phyloP scores from a whole-genome alignment of 2,797 vertebrate genomes.

The Toxotes lorentzi region DNA sequence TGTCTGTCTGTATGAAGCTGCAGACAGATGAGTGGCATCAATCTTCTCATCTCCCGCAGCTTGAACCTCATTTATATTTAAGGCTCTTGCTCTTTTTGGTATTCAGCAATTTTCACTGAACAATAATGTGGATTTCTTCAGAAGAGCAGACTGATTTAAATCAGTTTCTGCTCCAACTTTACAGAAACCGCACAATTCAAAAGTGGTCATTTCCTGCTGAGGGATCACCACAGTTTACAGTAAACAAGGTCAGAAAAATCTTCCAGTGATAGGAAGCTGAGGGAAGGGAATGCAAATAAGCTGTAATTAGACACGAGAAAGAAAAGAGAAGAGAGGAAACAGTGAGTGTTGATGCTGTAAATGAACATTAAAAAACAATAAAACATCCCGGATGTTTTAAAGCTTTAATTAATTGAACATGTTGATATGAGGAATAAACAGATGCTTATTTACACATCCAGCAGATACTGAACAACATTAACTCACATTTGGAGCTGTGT shows the following conservation, averaged over 20 bases:
- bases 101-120: neutral
- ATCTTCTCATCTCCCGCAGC: neutral
- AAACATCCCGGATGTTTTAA: neutral
- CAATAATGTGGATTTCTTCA: conserved; percentile 6
- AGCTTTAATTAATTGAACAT: neutral
- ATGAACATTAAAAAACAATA: neutral
- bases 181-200: conserved; percentile 11
- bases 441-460: neutral
- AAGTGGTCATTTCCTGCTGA: conserved; percentile 24
- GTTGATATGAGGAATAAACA: neutral
- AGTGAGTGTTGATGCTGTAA: neutral
- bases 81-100: neutral
- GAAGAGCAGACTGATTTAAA: neutral
- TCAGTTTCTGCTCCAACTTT: conserved; percentile 1
- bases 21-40: neutral
- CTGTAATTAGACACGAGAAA: neutral
- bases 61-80: neutral
- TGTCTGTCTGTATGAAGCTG: neutral
- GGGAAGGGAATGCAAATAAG: conserved; percentile 14
- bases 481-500: neutral
- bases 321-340: neutral
- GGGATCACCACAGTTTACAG: conserved; percentile 26
- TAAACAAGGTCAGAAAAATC: conserved; percentile 28
- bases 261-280: neutral
- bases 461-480: neutral